Conservation (phyloP, 37 sponge, comb jelly and placozoan species). For the Chondrilla cf. caribensis region DNA sequence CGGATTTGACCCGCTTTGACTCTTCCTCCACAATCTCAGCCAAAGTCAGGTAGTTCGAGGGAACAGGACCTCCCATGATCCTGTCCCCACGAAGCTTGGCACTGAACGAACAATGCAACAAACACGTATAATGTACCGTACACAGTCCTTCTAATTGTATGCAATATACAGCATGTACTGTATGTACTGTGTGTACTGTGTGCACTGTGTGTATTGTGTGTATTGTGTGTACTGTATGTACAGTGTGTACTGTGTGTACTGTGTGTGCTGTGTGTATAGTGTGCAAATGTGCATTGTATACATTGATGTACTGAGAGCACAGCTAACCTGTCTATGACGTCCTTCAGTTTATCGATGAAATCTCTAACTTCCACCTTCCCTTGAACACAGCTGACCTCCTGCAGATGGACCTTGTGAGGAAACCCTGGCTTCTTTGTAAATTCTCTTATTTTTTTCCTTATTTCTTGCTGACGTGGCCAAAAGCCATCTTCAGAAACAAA, state of each 20-base stretch:
- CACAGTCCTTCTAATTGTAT: too few relatives aligned
- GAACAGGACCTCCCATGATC: conserved; percentile 71
- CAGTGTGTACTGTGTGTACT: too few relatives aligned
- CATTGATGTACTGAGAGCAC: too few relatives aligned
- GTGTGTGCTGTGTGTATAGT: too few relatives aligned
- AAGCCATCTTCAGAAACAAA: not conserved
- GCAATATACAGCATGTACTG: too few relatives aligned
- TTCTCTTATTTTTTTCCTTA: conserved; percentile 40
- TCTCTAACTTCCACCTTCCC: conserved; percentile 10
- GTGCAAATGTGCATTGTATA: too few relatives aligned
- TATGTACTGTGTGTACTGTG: too few relatives aligned
- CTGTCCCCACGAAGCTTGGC: conserved; percentile 63
- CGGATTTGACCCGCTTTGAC: conserved; percentile 14
- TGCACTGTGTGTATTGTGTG: too few relatives aligned
- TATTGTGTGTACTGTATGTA: too few relatives aligned
- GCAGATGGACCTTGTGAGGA: conserved; percentile 22
- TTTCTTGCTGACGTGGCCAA: not conserved
- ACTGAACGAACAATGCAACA: conserved; percentile 32
- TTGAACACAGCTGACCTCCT: conserved; percentile 58
- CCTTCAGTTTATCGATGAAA: conserved; percentile 45
- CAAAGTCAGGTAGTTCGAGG: conserved; percentile 61
- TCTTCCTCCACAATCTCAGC: conserved; percentile 52
- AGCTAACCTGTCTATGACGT: conserved; percentile 49
- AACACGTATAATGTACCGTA: too few relatives aligned
- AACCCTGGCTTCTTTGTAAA: conserved; percentile 23